Evolutionary conservation across 2,113 vertebrate species (phyloP), one percentile per base, ranked within the genome.

Genomic region (Ailuropoda melanoleuca): DNA sequence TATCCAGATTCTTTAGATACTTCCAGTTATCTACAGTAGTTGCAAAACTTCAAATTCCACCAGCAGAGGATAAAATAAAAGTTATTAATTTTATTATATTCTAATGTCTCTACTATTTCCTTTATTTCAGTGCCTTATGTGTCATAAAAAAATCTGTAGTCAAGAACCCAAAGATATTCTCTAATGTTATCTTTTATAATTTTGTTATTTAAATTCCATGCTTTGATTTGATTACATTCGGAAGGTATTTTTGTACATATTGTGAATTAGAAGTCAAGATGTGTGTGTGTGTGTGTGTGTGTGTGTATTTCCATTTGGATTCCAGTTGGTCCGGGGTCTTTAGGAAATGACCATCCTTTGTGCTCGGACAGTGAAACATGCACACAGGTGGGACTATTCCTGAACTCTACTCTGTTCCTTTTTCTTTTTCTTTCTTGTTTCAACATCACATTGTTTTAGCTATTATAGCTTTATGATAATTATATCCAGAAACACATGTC

Each of bases 21-120:
- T 43, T 85, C 1, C 6, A 70, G 21, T 78, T n/a, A 53, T 24
- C 15, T 5, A 50, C 68, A n/a, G 6, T 93, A 8, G 12, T 43
- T 84, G 17, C 15, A 90, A 85, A 50, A 80, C 5, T 60, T 81
- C 17, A 96, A 77, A 89, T 96, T 89, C 68, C 58, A 84, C 7
- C 3, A 68, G 13, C 31, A 68, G 4, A n/a, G 8, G n/a, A 72
- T 39, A 58, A 48, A 60, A 46, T 46, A 78, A 37, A 37, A 29
- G 66, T 48, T 43, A 92, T 31, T 29, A n/a, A 75, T 43, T 70
- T 92, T 74, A n/a, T n/a, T 60, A n/a, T 11, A 17, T 2, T 82
- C 9, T 88, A 37, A 50, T 29, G 3, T 62, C 11, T 82, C 15
- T 17, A 43, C 2, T 46, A 50, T n/a, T 64, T 82, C 5, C 18